phyloP scores from a whole-genome alignment of 1,140 invertebrate species.

The Drosophila sproati region DNA sequence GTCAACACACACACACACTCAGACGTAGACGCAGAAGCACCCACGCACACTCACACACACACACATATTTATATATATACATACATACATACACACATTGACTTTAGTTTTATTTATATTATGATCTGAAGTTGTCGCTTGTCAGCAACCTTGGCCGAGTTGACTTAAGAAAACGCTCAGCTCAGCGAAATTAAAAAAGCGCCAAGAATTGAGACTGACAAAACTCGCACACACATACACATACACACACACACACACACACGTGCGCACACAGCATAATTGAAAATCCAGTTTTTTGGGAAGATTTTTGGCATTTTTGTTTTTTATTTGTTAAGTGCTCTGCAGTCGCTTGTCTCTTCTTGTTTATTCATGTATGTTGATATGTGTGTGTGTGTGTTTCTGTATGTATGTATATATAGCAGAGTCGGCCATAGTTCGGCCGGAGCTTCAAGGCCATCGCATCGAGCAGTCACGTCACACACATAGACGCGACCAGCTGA shows the following conservation, averaged over 20 bases:
- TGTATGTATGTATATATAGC: too few species aligned
- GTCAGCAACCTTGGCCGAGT: slow-evolving; percentile 71
- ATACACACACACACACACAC: slow-evolving; percentile 1
- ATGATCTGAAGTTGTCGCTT: slow-evolving; percentile 56
- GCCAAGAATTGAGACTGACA: slow-evolving; percentile 18
- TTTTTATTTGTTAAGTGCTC: slow-evolving; percentile 9
- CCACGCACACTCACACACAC: slow-evolving; percentile 1
- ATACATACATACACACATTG: slow-evolving; percentile 24
- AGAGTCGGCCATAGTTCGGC: too few species aligned
- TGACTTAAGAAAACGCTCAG: slow-evolving; percentile 55
- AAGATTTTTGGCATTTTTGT: slow-evolving; percentile 11
- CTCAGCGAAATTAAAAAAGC: slow-evolving; percentile 65
- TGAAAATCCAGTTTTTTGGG: slow-evolving; percentile 24
- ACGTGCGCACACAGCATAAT: slow-evolving; percentile 3
- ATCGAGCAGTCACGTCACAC: too few species aligned
- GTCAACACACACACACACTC: slow-evolving; percentile 27
- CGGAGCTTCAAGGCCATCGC: too few species aligned
- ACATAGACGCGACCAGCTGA: too few species aligned
- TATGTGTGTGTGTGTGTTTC: too few species aligned
- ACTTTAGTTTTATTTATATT: slow-evolving; percentile 53
- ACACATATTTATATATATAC: background rate
- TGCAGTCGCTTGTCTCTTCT: slow-evolving; percentile 24
- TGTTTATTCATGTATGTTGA: slow-evolving; percentile 30
- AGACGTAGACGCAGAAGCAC: background rate
- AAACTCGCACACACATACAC: slow-evolving; percentile 10